Conservation (phyloP, 2,888 invertebrate genomes). For the Lypha dubia region DNA sequence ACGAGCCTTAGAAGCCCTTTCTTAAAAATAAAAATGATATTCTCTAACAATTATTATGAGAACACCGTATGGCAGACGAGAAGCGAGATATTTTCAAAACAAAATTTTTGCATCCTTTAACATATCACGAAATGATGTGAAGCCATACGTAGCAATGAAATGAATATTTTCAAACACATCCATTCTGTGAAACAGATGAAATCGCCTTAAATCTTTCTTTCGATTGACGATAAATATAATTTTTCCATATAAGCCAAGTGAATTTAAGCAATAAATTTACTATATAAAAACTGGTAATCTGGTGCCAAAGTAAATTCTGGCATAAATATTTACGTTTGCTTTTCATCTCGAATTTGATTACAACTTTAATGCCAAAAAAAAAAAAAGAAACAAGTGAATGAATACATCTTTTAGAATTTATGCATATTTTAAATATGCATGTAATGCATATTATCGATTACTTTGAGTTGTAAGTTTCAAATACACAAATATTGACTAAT, state of each 20-base stretch:
- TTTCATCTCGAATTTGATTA: slow-evolving; percentile 37
- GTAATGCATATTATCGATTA: slow-evolving; percentile 46
- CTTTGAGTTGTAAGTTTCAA: slow-evolving; percentile 15
- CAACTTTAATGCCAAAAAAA: slow-evolving; percentile 34
- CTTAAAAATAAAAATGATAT: too few species aligned
- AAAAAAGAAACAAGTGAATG: too few species aligned
- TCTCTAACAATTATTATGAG: too few species aligned
- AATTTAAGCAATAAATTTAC: slow-evolving; percentile 1
- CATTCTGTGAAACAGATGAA: neutral
- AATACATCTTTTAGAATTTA: slow-evolving; percentile 20
- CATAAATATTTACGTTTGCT: slow-evolving; percentile 36
- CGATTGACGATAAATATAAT: too few species aligned
- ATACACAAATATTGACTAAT: slow-evolving; percentile 14
- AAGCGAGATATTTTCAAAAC: too few species aligned
- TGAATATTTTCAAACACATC: too few species aligned
- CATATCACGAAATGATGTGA: too few species aligned
- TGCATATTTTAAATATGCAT: slow-evolving; percentile 30
- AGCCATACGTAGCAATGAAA: too few species aligned
- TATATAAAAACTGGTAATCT: neutral
- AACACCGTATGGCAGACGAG: too few species aligned
- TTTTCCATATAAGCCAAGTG: too few species aligned
- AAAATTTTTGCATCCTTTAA: too few species aligned
- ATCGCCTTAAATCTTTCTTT: neutral
- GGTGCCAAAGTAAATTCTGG: slow-evolving; percentile 43
- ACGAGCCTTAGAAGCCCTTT: too few species aligned